A percentile compares a stretch with the other conserved stretches of the same genome.
phyloP scores from a whole-genome alignment of 2,888 invertebrate genomes.

The Tinea trinotella region DNA sequence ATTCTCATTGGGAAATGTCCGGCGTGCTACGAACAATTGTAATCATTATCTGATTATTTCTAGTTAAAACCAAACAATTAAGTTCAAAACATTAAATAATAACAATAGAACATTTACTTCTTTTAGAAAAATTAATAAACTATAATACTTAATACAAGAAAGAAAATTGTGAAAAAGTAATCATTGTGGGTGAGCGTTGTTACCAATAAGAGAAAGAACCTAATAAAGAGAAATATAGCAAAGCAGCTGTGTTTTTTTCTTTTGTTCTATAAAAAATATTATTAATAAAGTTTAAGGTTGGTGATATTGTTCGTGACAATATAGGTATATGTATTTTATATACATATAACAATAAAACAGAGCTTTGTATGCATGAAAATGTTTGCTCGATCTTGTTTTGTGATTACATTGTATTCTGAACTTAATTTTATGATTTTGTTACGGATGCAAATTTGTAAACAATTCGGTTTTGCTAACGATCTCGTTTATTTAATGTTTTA shows the following conservation, averaged over 20 bases:
- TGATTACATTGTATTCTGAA: neutral
- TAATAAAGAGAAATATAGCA: neutral
- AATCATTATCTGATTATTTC: neutral
- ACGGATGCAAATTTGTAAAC: neutral
- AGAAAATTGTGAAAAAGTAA: too few relatives aligned
- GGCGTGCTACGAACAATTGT: constrained; percentile 24
- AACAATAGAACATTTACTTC: too few relatives aligned
- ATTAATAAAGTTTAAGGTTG: neutral
- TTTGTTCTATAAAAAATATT: neutral
- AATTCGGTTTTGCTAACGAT: neutral
- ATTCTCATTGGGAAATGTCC: constrained; percentile 50
- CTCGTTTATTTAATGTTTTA: neutral
- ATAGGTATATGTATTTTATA: neutral
- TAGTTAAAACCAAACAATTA: too few relatives aligned
- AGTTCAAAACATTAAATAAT: neutral
- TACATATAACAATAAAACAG: neutral
- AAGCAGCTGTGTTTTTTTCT: neutral
- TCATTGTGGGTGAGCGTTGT: too few relatives aligned
- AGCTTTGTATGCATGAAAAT: constrained; percentile 12
- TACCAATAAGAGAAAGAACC: neutral
- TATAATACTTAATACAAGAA: too few relatives aligned
- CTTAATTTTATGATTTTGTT: neutral
- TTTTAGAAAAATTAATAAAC: too few relatives aligned
- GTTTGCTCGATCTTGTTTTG: neutral
- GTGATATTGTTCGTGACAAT: neutral